phyloP scores from a whole-genome alignment of 1,140 invertebrate genomes.

The Meloidogyne floridensis region DNA sequence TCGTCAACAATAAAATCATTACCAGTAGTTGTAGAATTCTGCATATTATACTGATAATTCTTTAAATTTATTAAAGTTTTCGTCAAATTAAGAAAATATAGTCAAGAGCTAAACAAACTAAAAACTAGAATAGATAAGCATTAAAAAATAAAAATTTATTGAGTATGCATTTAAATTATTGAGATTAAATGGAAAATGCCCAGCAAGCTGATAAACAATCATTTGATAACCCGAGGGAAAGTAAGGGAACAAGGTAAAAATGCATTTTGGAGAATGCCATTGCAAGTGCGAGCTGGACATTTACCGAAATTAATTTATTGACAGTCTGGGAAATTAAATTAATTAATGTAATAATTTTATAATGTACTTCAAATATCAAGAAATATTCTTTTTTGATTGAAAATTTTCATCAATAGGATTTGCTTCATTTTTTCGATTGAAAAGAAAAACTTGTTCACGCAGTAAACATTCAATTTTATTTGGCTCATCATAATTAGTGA shows the following conservation, averaged over 20 bases:
- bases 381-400: neutral
- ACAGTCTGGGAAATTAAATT: neutral
- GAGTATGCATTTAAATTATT: too few species aligned
- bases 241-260: too few species aligned
- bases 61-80: neutral
- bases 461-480: neutral
- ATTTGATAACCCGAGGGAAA: too few species aligned
- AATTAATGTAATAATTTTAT: neutral
- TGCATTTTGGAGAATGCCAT: too few species aligned
- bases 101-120: too few species aligned
- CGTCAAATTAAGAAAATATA: neutral
- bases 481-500: neutral
- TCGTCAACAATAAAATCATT: constrained; percentile 41
- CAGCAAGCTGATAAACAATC: too few species aligned
- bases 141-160: too few species aligned
- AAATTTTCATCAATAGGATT: neutral
- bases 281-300: too few species aligned
- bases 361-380: neutral
- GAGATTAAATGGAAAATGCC: too few species aligned
- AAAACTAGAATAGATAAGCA: too few species aligned
- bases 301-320: too few species aligned
- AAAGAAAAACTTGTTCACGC: neutral
- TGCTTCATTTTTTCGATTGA: neutral
- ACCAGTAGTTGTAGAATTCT: neutral
- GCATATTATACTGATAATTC: neutral